Evolutionary conservation across 1,140 invertebrate genomes (phyloP).

Genomic region (Macrosteles quadrilineatus): DNA sequence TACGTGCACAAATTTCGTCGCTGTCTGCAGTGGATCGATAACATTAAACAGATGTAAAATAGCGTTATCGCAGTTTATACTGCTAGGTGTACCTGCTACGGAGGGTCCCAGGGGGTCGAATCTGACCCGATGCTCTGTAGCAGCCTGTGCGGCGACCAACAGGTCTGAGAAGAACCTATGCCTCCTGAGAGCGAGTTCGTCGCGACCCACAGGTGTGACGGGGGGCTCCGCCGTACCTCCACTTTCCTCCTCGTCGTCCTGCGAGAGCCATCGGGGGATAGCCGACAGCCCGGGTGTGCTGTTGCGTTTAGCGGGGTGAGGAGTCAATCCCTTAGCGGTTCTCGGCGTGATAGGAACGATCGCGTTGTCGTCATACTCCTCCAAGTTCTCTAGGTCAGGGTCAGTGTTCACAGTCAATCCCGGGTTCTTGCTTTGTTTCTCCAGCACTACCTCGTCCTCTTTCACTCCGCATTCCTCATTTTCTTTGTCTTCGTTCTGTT

Average conservation of each 20-base stretch:
- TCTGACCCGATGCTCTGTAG: conserved; percentile 70
- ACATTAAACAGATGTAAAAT: too few relatives aligned
- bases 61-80: conserved; percentile 68
- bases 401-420: conserved; percentile 23
- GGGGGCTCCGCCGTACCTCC: conserved; percentile 39
- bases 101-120: conserved; percentile 71
- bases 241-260: conserved; percentile 47
- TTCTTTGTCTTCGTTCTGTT: too few relatives aligned
- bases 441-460: neutral
- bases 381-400: conserved; percentile 8
- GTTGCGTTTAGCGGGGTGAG: conserved; percentile 39
- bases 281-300: conserved; percentile 39
- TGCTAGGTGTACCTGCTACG: conserved; percentile 65
- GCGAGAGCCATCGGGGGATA: conserved; percentile 48
- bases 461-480: too few relatives aligned
- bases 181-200: conserved; percentile 71
- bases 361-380: conserved; percentile 25
- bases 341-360: conserved; percentile 34
- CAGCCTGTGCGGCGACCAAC: conserved; percentile 66
- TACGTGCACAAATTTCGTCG: too few relatives aligned
- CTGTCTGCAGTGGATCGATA: neutral
- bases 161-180: conserved; percentile 77
- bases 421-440: conserved; percentile 28
- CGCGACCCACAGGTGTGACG: conserved; percentile 56
- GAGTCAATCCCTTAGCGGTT: conserved; percentile 25